Conservation (phyloP, 1,140 invertebrate species). For the Branchinecta lynchi region DNA sequence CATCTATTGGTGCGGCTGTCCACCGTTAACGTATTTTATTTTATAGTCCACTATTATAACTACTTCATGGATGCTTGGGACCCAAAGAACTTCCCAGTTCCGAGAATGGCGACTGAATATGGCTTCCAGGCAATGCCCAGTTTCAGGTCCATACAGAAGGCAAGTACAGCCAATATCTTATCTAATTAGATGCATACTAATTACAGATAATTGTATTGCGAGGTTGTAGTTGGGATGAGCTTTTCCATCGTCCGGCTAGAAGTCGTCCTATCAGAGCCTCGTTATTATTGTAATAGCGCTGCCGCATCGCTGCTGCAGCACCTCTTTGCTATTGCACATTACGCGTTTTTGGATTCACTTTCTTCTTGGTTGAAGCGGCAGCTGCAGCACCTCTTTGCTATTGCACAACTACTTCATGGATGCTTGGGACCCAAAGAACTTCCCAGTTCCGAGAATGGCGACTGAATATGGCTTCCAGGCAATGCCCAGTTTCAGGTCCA, state of each 20-base stretch:
- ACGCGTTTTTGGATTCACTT: no score
- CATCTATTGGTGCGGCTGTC: no score
- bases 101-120: constrained; percentile 89
- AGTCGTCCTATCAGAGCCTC: no score
- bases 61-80: constrained; percentile 70
- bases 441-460: constrained; percentile 66
- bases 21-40: constrained; percentile 3
- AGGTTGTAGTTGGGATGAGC: no score
- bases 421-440: constrained; percentile 58
- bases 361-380: no score
- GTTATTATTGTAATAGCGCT: no score
- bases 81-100: constrained; percentile 50
- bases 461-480: constrained; percentile 94
- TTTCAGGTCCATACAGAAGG: constrained; percentile 40
- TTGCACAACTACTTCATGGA: constrained; percentile 74
- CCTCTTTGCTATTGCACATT: no score
- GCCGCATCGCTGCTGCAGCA: no score
- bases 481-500: constrained; percentile 48
- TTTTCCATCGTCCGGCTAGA: no score
- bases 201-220: no score
- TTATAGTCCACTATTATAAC: constrained; percentile 74
- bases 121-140: constrained; percentile 79
- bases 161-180: neutral
- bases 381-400: no score
- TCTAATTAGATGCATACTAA: no score